Percentiles rank a stretch among this genome's conserved stretches.
These are phyloP conservation scores for Drosophila tripunctata DNA, from an alignment of 2,888 invertebrate genomes.

Conservation along the genomic window DNA sequence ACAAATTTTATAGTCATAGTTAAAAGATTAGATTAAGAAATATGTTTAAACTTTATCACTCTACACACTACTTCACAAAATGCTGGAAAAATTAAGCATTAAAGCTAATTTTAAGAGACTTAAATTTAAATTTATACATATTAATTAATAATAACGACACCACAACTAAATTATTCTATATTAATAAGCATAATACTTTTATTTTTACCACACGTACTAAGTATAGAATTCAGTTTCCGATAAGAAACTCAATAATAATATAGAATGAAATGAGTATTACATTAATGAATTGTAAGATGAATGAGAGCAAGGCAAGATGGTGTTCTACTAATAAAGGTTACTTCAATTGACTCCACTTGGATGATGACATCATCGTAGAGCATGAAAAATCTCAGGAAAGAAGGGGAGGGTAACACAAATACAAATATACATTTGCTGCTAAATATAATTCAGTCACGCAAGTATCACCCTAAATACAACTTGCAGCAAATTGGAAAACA, in stretches of 20 bases:
- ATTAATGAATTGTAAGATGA: neutral
- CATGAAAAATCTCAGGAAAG: slow-evolving; percentile 16
- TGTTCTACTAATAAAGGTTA: slow-evolving; percentile 6
- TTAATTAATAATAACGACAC: neutral
- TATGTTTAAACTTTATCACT: neutral
- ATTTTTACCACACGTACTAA: slow-evolving; percentile 20
- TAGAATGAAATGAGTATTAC: neutral
- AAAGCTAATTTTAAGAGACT: no score
- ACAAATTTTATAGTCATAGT: slow-evolving; percentile 6
- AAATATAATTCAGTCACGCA: slow-evolving; percentile 47
- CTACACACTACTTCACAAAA: slow-evolving; percentile 1
- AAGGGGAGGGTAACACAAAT: slow-evolving; percentile 27
- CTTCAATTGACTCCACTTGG: slow-evolving; percentile 31
- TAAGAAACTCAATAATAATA: slow-evolving; percentile 13
- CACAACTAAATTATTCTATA: slow-evolving; percentile 1
- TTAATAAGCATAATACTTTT: neutral
- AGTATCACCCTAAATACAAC: slow-evolving; percentile 38
- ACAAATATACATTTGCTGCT: slow-evolving; percentile 21
- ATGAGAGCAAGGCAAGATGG: neutral
- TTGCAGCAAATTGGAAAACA: slow-evolving; percentile 44
- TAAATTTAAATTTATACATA: slow-evolving; percentile 5
- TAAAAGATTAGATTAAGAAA: slow-evolving; percentile 11
- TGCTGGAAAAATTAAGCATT: slow-evolving; percentile 25
- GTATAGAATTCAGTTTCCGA: slow-evolving; percentile 7
- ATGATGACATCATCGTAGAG: slow-evolving; percentile 51